A percentile compares a stretch with the other conserved stretches of the same genome.
These are phyloP conservation scores for Invenusta paracnida DNA, from an alignment of 2,888 invertebrate genomes.

Conservation along the genomic window DNA sequence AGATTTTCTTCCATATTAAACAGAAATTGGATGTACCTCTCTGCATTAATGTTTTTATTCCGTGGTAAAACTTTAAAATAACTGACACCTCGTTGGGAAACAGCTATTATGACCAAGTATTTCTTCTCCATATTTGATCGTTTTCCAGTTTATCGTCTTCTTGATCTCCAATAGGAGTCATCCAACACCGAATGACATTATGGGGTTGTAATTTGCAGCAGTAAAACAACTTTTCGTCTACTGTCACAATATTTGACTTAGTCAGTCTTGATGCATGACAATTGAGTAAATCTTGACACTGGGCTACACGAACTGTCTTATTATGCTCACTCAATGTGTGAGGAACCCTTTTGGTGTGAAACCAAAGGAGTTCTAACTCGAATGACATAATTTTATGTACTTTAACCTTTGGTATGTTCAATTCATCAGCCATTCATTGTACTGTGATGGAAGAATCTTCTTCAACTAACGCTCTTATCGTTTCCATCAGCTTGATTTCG, in stretches of 20 bases:
- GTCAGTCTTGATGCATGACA: not conserved
- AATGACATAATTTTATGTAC: constrained; percentile 12
- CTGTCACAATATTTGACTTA: not conserved
- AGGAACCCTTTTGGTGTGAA: constrained; percentile 17
- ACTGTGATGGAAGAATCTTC: too few species aligned
- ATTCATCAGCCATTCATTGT: not conserved
- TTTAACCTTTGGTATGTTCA: not conserved
- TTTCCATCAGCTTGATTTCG: too few species aligned
- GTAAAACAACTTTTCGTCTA: not conserved
- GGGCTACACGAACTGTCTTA: not conserved
- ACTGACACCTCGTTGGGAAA: not conserved
- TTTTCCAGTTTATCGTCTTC: not conserved
- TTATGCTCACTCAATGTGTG: not conserved
- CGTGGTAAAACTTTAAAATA: not conserved
- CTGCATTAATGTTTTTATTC: not conserved
- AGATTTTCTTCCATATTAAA: not conserved
- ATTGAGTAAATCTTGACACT: not conserved
- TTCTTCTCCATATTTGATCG: not conserved
- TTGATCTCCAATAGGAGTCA: not conserved
- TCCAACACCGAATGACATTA: not conserved
- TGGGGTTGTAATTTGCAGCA: not conserved
- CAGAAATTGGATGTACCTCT: not conserved
- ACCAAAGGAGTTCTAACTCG: constrained; percentile 13
- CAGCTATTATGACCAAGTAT: not conserved
- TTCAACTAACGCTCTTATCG: too few species aligned